Conservation (phyloP, 2,113 vertebrate genomes). For the Percopsis transmontana region DNA sequence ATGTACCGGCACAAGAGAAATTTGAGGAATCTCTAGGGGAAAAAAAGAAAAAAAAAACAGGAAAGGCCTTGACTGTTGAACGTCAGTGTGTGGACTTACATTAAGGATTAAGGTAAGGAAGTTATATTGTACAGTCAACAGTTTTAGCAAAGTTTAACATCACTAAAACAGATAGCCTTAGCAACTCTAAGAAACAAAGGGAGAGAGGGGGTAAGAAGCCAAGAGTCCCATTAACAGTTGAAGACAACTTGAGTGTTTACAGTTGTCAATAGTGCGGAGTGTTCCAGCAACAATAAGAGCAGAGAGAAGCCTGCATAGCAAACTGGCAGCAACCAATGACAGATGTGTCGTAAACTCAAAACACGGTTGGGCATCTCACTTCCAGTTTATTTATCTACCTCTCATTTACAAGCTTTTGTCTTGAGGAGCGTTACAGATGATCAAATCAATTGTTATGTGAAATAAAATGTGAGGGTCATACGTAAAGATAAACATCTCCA, state of each 20-base stretch:
- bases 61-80: background rate
- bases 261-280: constrained; percentile 45
- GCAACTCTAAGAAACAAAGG: constrained; percentile 26
- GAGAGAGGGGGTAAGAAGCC: constrained; percentile 40
- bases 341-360: constrained; percentile 62
- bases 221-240: constrained; percentile 47
- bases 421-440: constrained; percentile 33
- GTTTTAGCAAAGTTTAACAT: too few relatives aligned
- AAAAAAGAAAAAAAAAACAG: too few relatives aligned
- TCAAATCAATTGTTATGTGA: constrained; percentile 52
- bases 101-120: too few relatives aligned
- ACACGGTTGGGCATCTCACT: constrained; percentile 26
- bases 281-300: constrained; percentile 63
- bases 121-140: too few relatives aligned
- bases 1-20: too few relatives aligned
- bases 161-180: too few relatives aligned
- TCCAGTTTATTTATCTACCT: constrained; percentile 45
- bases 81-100: background rate
- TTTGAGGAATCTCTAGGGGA: too few relatives aligned
- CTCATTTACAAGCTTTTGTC: constrained; percentile 31
- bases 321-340: constrained; percentile 58
- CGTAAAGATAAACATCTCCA: constrained; percentile 38
- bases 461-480: constrained; percentile 28
- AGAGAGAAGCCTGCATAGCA: constrained; percentile 42
- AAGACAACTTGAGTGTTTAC: constrained; percentile 53